These are phyloP conservation scores for Holothuria scabra DNA, from an alignment of 53 echinoderm and acorn worm genomes.

Conservation along the genomic window DNA sequence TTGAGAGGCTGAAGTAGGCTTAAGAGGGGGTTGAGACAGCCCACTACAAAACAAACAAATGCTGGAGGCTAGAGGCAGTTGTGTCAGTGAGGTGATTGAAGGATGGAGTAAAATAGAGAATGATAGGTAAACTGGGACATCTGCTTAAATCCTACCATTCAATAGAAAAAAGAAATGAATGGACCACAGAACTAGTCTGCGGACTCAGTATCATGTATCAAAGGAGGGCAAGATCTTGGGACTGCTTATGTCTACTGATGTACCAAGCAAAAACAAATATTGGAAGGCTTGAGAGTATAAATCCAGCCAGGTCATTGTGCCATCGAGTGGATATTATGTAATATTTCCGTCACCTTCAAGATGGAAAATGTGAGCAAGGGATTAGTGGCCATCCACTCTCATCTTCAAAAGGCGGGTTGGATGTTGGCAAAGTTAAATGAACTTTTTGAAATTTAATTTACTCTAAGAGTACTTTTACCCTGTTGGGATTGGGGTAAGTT, in stretches of 20 bases:
- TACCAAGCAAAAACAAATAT: slow-evolving; percentile 45
- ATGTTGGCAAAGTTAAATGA: slow-evolving; percentile 36
- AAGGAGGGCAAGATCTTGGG: not conserved
- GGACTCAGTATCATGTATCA: not conserved
- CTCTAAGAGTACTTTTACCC: too few species aligned
- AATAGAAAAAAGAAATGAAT: not conserved
- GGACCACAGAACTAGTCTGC: not conserved
- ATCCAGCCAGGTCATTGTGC: not conserved
- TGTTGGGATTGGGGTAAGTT: too few species aligned
- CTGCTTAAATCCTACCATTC: slow-evolving; percentile 16
- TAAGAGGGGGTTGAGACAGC: slow-evolving; percentile 19
- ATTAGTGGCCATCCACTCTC: not conserved
- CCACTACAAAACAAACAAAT: slow-evolving; percentile 44
- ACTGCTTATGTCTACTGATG: not conserved
- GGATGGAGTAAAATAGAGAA: slow-evolving; percentile 3
- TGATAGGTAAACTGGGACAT: slow-evolving; percentile 35
- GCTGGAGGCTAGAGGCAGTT: not conserved
- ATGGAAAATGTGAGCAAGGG: not conserved
- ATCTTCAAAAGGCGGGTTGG: not conserved
- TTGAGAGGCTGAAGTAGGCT: slow-evolving; percentile 22
- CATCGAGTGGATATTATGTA: slow-evolving; percentile 13
- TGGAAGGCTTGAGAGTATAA: slow-evolving; percentile 31
- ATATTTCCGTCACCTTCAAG: slow-evolving; percentile 25
- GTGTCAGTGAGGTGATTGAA: slow-evolving; percentile 20
- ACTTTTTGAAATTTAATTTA: not conserved